These are phyloP conservation scores for Amiota mariae DNA, from an alignment of 2,888 invertebrate species.

Conservation along the genomic window DNA sequence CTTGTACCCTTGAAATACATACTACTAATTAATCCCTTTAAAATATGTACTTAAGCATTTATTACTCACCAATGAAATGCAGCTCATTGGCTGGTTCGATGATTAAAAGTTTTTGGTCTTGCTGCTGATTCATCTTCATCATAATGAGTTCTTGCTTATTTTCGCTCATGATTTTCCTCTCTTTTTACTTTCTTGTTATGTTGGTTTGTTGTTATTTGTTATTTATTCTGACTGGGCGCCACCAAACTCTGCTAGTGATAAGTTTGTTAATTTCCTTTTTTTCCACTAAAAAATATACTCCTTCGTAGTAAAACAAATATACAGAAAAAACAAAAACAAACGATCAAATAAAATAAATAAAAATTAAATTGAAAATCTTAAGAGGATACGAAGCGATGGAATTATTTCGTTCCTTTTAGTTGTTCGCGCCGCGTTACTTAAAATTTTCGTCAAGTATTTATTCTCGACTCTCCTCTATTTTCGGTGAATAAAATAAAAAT, in stretches of 20 bases:
- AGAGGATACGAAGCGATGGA: neutral
- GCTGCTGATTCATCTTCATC: constrained; percentile 21
- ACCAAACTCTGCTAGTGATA: neutral
- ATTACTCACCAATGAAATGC: constrained; percentile 88
- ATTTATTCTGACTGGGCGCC: neutral
- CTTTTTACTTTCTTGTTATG: neutral
- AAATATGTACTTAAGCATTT: neutral
- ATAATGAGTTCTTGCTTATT: neutral
- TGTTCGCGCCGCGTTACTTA: no score
- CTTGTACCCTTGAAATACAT: no score
- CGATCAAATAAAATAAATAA: no score
- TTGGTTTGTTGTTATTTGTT: neutral
- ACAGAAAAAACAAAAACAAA: neutral
- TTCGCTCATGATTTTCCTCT: neutral
- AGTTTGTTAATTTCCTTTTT: neutral
- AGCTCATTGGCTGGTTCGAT: constrained; percentile 93
- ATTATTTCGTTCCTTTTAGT: no score
- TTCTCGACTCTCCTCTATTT: neutral
- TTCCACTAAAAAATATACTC: neutral
- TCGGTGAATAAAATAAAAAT: no score
- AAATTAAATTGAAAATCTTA: neutral
- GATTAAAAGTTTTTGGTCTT: constrained; percentile 74
- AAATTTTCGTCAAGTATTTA: no score
- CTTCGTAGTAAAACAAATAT: constrained; percentile 6
- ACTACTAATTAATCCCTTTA: no score